Evolutionary conservation across 2,888 invertebrate genomes (phyloP), one percentile per base, ranked within the genome.

Genomic region (Theretra japonica): DNA sequence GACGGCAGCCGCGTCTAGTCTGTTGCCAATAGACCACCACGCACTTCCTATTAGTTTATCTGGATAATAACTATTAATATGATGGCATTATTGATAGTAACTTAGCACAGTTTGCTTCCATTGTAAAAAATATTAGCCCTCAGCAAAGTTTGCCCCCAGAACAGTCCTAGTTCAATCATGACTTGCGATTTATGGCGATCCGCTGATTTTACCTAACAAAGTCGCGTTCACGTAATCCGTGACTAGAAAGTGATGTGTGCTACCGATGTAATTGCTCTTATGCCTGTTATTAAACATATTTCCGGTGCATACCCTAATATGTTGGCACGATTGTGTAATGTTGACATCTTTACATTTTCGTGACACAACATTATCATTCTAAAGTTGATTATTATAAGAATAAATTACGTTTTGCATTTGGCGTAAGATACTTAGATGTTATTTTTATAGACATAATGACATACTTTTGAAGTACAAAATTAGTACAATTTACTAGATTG

Each of bases 221-320:
- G 80, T 81, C 81, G 80, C 75, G 83, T 84, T 88, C 85, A 88
- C 87, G 90, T 90, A 89, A 89, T 86, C 81, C 84, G 83, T 85
- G 88, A 85, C 85, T 88, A 90, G 89, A 90, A 90, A 90, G 90
- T 87, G 76, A 82, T 83, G 77, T 83, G 77, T 84, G 82, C 81
- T 85, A 87, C 84, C 83, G 77, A 80, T 82, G 82, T 86, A 87
- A 87, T 86, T 83, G 81, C 79, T 83, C 75, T 79, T 78, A 82
- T 81, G 82, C 73, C 79, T 80, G 79, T 79, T 80, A 75, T 76
- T 77, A 78, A 76, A 75, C 76, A 75, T 77, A 72, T 79, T 79
- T 82, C 80, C 77, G 79, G 80, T 74, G 73, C 69, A 72, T 68
- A 74, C 72, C 73, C 68, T 69, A 30, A 65, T 65, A 48, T 41